Percentiles rank a stretch among this genome's conserved stretches.
phyloP scores from a whole-genome alignment of 2,797 vertebrate species.

The Hemitrygon akajei region DNA sequence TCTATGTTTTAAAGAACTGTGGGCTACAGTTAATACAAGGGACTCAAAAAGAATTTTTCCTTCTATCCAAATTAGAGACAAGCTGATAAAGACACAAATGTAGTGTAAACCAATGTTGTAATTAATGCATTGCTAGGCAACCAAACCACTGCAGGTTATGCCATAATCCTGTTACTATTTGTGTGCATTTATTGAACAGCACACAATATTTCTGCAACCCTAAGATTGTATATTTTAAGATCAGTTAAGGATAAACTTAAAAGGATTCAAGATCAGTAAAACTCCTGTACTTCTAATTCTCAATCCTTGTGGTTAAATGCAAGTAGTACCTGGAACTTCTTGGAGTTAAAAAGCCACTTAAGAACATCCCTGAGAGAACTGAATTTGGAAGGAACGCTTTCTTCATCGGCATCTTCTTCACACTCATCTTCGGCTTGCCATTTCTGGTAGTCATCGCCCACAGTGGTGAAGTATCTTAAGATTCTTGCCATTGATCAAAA shows the following conservation, averaged over 20 bases:
- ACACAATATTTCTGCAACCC: neutral
- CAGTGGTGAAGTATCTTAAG: slow-evolving; percentile 79
- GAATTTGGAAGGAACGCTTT: neutral
- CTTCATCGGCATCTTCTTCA: slow-evolving; percentile 25
- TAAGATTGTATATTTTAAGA: neutral
- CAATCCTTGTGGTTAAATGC: neutral
- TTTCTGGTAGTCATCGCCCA: slow-evolving; percentile 65
- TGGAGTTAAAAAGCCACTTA: slow-evolving; percentile 68
- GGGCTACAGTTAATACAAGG: neutral
- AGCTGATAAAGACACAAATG: neutral
- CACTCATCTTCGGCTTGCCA: slow-evolving; percentile 65
- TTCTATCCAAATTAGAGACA: neutral
- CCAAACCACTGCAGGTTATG: neutral
- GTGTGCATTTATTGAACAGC: neutral
- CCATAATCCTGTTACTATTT: no score
- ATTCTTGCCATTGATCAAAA: slow-evolving; percentile 67
- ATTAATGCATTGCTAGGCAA: neutral
- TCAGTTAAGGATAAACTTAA: neutral
- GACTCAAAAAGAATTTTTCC: neutral
- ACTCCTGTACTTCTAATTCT: neutral
- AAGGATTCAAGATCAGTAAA: neutral
- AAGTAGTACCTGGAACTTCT: slow-evolving; percentile 79
- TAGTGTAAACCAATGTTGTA: neutral
- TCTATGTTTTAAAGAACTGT: neutral
- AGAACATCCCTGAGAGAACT: slow-evolving; percentile 63